These are phyloP conservation scores for Lamproptera curius DNA, from an alignment of 2,888 invertebrate genomes.

Conservation along the genomic window DNA sequence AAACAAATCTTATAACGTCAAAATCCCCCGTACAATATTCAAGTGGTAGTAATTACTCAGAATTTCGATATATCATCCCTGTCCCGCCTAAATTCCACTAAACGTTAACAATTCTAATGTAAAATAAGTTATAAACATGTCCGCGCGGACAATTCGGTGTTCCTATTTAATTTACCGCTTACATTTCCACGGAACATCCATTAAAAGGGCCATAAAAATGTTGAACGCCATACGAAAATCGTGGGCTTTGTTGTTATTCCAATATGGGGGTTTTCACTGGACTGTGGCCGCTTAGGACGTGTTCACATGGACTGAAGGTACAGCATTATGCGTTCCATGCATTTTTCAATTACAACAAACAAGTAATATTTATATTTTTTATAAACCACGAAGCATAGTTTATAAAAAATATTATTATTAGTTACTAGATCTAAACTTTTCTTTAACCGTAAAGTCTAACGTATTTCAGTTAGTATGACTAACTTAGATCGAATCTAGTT, in stretches of 20 bases:
- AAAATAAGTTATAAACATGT: constrained; percentile 12
- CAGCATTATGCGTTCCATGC: too few species aligned
- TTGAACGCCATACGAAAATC: constrained; percentile 17
- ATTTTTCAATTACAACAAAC: too few species aligned
- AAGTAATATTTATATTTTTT: too few species aligned
- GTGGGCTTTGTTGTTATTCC: constrained; percentile 18
- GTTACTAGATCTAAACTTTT: too few species aligned
- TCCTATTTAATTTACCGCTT: constrained; percentile 14
- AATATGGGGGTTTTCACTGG: constrained; percentile 12
- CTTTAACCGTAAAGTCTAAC: too few species aligned
- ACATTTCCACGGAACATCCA: constrained; percentile 16
- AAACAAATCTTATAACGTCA: too few species aligned
- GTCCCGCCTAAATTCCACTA: not conserved
- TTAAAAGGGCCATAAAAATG: constrained; percentile 18
- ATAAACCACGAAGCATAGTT: too few species aligned
- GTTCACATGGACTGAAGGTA: not conserved
- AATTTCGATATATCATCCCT: not conserved
- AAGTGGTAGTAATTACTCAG: not conserved
- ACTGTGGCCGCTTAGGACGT: constrained; percentile 10
- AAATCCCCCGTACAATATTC: not conserved
- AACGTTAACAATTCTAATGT: constrained; percentile 8
- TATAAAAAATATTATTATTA: too few species aligned
- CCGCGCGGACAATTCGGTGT: constrained; percentile 7
- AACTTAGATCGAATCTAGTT: too few species aligned
- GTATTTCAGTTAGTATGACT: too few species aligned